A percentile compares a stretch with the other conserved stretches of the same genome.
Conservation (phyloP, 1,140 invertebrate species). For the Neodiprion pinetum region DNA sequence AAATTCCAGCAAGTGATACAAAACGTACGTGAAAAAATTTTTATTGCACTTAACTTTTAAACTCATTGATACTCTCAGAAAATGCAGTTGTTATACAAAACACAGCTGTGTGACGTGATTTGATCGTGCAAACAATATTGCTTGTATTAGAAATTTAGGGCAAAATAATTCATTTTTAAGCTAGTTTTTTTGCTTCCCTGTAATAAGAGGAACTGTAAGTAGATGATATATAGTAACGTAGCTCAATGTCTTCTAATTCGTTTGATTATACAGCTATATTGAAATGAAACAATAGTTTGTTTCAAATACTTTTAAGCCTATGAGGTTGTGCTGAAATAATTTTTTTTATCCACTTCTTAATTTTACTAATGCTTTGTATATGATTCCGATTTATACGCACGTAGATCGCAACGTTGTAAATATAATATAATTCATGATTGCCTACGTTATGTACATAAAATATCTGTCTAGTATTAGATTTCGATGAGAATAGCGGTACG, state of each 20-base stretch:
- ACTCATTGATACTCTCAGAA: background rate
- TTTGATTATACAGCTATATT: background rate
- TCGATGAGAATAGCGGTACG: background rate
- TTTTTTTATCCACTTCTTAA: background rate
- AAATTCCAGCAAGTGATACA: too few relatives aligned
- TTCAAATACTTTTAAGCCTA: background rate
- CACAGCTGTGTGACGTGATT: background rate
- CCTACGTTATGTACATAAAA: slow-evolving; percentile 28
- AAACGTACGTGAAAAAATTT: too few relatives aligned
- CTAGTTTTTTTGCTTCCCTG: background rate
- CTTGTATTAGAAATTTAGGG: background rate
- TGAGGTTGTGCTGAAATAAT: background rate
- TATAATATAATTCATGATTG: slow-evolving; percentile 9
- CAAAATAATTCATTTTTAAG: background rate
- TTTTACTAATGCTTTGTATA: background rate
- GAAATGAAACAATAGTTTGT: background rate
- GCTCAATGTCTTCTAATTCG: background rate
- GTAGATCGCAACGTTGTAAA: background rate
- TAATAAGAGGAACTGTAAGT: background rate
- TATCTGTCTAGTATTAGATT: slow-evolving; percentile 22
- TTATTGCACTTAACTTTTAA: background rate
- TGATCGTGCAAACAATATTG: background rate
- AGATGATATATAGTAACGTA: background rate
- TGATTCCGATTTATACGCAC: background rate
- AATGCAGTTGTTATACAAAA: background rate